These are phyloP conservation scores for Cyclopterus lumpus DNA, from an alignment of 2,797 vertebrate genomes.

Conservation along the genomic window DNA sequence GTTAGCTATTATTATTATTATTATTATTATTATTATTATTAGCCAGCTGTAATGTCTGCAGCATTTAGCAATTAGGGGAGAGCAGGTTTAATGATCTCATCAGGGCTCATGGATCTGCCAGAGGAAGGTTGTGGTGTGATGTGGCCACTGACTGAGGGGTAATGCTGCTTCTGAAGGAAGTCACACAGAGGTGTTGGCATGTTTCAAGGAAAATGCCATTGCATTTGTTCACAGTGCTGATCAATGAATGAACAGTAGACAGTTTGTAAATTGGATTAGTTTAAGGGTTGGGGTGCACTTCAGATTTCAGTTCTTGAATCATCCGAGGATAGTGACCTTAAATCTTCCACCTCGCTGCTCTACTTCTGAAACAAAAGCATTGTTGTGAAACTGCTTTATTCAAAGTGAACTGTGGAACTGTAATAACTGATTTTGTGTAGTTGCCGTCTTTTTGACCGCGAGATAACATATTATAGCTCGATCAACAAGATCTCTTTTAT, in stretches of 20 bases:
- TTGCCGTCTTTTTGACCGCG: background rate
- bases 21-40: too few species aligned
- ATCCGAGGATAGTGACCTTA: constrained; percentile 7
- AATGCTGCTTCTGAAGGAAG: constrained; percentile 39
- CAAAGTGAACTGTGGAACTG: background rate
- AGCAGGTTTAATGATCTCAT: constrained; percentile 63
- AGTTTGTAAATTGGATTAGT: constrained; percentile 28
- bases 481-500: background rate
- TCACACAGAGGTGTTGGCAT: background rate
- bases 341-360: background rate
- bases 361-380: background rate
- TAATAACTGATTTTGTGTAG: background rate
- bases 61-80: constrained; percentile 62
- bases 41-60: constrained; percentile 29
- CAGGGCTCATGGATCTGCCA: constrained; percentile 21
- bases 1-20: constrained; percentile 11
- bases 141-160: constrained; percentile 10
- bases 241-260: constrained; percentile 12
- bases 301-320: background rate
- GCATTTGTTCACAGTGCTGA: constrained; percentile 27
- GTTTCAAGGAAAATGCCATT: constrained; percentile 25
- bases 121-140: constrained; percentile 38
- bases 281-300: background rate
- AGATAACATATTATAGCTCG: constrained; percentile 3
- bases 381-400: background rate